Percentiles rank a stretch among this genome's conserved stretches.
These are phyloP conservation scores for Echinops telfairi DNA, from an alignment of 2,113 vertebrate species.

Conservation along the genomic window DNA sequence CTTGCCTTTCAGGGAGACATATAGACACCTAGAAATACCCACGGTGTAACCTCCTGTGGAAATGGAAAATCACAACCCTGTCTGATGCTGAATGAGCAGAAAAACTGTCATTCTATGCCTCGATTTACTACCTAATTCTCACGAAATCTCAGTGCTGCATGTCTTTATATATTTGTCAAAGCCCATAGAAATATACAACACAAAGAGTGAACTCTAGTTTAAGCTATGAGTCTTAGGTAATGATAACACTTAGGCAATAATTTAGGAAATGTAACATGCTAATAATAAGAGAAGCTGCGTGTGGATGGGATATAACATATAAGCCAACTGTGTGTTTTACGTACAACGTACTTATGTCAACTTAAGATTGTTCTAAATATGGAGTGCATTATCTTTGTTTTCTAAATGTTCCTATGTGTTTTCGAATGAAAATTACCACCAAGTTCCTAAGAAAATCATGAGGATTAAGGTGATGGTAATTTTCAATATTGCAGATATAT, in stretches of 20 bases:
- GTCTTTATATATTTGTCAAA: not conserved
- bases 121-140: not conserved
- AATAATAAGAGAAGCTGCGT: not conserved
- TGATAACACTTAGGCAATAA: too few relatives aligned
- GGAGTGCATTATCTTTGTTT: not conserved
- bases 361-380: not conserved
- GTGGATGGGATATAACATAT: not conserved
- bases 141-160: not conserved
- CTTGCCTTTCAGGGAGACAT: not conserved
- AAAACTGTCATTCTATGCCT: fast-evolving
- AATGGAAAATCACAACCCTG: not conserved
- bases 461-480: not conserved
- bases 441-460: not conserved
- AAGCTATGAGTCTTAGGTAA: not conserved
- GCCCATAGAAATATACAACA: not conserved
- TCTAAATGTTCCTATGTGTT: not conserved
- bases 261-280: not conserved
- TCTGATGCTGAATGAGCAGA: not conserved
- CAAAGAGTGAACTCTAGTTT: not conserved
- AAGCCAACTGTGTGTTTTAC: not conserved
- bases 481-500: not conserved
- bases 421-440: not conserved
- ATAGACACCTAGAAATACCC: not conserved
- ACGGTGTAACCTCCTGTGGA: fast-evolving
- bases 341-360: not conserved